These are phyloP conservation scores for Hydroisotoma schaefferi DNA, from an alignment of 2,888 invertebrate species.

Conservation along the genomic window DNA sequence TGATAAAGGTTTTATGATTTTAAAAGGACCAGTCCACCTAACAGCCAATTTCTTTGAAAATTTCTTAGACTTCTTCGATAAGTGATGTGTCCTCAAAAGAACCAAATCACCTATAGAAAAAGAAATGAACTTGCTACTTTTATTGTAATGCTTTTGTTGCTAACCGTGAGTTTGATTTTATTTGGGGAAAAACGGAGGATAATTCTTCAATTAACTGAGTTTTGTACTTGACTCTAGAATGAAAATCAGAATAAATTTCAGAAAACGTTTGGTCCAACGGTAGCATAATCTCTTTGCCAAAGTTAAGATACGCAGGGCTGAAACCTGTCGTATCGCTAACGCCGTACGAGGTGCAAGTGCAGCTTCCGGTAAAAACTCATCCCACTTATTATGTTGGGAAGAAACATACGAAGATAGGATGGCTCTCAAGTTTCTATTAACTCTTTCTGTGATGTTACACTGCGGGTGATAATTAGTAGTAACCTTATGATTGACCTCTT, in stretches of 20 bases:
- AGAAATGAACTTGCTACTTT: not conserved
- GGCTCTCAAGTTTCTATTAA: constrained; percentile 23
- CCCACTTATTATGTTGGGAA: constrained; percentile 15
- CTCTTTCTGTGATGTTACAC: constrained; percentile 34
- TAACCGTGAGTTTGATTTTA: constrained; percentile 3
- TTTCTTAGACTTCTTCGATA: constrained; percentile 18
- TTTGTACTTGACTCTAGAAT: not conserved
- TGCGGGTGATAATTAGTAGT: constrained; percentile 38
- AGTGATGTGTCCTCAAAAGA: constrained; percentile 8
- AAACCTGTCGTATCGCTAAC: constrained; percentile 24
- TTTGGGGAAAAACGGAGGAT: not conserved
- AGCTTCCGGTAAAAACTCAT: constrained; percentile 11
- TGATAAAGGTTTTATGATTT: not conserved
- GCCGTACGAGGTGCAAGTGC: constrained; percentile 25
- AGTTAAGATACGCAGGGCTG: constrained; percentile 13
- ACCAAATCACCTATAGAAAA: constrained; percentile 9
- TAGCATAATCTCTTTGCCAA: constrained; percentile 5
- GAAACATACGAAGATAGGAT: constrained; percentile 20
- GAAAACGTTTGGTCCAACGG: constrained; percentile 12
- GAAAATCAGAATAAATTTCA: not conserved
- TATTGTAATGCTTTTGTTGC: constrained; percentile 16
- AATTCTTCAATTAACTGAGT: not conserved
- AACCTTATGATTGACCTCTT: constrained; percentile 18
- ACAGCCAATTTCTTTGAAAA: constrained; percentile 11
- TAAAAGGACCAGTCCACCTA: not conserved